Base-by-base conservation (phyloP, 1,140 invertebrate genomes). In the Formica selysi region DNA sequence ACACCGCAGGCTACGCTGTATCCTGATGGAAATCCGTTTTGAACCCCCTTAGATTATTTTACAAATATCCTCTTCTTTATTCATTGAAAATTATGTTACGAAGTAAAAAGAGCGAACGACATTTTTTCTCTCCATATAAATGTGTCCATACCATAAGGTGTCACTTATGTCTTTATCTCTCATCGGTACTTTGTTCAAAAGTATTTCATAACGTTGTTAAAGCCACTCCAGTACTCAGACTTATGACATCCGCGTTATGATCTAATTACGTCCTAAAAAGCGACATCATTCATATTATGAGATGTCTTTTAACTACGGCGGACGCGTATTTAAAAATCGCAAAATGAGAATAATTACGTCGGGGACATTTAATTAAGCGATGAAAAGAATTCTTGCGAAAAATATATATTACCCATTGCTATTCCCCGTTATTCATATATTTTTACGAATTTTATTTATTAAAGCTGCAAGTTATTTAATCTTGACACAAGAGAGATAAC, bases 161-260 rank as follows among this genome's bases (percentile, higher is more conserved):
- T 84, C 79, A 61, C 85, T 89, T 71, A 70, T 48, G 68, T 32
- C 57, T 64, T 80, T 85, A 89, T 85, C 59, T 22, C 48, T 41
- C 29, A 6, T 8, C 48, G 41, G 29, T 62, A 41, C 61, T 89
- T 51, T 29, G 48, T n/a, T 26, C 13, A 36, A 41, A 19, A 73
- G 48, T 81, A 68, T 80, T 74, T 59, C 65, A 38, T 32, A 48
- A 78, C 22, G 54, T 65, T 85, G 73, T 90, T 90, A 90, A 87
- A 74, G 54, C 7, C 85, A 22, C 51, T 51, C 59, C 61, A 22
- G 19, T 51, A 67, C 5, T 84, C 86, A 83, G 1, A 85, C 85
- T 85, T 90, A 87, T 71, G 88, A 79, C 54, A 64, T 67, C 38
- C 61, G 29, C 70, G 65, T 89, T 83, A 89, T 16, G 87, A 83